These are phyloP conservation scores for Leucophenga maculata DNA, from an alignment of 2,888 invertebrate species.

Conservation along the genomic window DNA sequence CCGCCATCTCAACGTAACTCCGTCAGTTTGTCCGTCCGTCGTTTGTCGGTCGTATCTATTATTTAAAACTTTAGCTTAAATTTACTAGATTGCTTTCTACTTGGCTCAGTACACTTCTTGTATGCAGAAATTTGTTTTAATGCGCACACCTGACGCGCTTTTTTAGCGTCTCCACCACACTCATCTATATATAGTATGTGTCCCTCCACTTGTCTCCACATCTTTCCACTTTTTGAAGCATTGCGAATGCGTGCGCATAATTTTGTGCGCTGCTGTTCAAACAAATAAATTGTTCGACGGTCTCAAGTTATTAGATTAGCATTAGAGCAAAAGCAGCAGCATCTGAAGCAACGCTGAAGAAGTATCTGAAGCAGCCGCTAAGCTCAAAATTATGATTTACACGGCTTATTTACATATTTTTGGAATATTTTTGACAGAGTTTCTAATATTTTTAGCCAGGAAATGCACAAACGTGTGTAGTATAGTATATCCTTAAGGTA, in stretches of 20 bases:
- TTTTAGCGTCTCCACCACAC: constrained; percentile 45
- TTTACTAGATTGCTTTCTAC: constrained; percentile 44
- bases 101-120: no score
- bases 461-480: no score
- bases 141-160: constrained; percentile 64
- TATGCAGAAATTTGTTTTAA: constrained; percentile 45
- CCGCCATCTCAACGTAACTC: background rate
- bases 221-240: constrained; percentile 18
- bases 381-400: constrained; percentile 63
- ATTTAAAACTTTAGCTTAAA: constrained; percentile 60
- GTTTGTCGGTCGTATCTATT: constrained; percentile 58
- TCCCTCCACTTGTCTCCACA: background rate
- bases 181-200: background rate
- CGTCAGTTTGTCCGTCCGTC: constrained; percentile 35
- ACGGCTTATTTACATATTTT: constrained; percentile 54
- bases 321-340: constrained; percentile 46
- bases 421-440: background rate
- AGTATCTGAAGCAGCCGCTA: constrained; percentile 33
- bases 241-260: constrained; percentile 51
- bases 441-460: no score
- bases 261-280: constrained; percentile 61
- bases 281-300: constrained; percentile 59
- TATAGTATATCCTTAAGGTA: no score
- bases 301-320: constrained; percentile 66
- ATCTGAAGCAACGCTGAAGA: background rate